Base-by-base conservation (phyloP, 2,888 invertebrate genomes). In the Lordiphosa andalusiaca region DNA sequence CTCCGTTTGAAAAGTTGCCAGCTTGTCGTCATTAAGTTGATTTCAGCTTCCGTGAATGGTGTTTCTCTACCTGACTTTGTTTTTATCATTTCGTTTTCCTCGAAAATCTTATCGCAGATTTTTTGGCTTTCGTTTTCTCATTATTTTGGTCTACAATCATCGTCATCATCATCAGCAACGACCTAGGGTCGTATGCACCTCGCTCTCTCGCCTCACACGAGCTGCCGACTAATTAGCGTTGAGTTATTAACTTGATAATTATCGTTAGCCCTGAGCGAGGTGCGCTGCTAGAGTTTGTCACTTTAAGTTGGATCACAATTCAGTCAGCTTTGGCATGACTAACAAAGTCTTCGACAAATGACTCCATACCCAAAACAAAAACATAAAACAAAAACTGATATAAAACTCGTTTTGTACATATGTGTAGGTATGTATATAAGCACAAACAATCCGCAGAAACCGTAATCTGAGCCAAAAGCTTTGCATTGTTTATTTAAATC, bases 1-100 rank as follows among this genome's bases (percentile, higher is more conserved):
- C 38, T 25, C 16, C 52, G 53, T 57, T 47, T 38, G 57, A 51
- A 58, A 68, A 69, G 59, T 53, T 57, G 54, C 51, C 61, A 60
- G 72, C 57, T 57, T 58, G 51, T 67, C 55, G 71, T 71, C 70
- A 67, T 71, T 67, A 71, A 71, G 64, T 67, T 59, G 63, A 64
- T 59, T 71, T 55, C 23, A 72, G 74, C 65, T 68, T 78, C 70
- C 73, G 73, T 73, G 64, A 13, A 40, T 37, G 56, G 58, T 39
- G 44, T 39, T 44, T 59, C 50, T 49, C 58, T 30, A 44, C 39
- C 39, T 16, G 50, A 58, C 35, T 55, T 21, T 39, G 23, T 39
- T 9, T 23, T 37, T 37, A 37, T 21, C 10, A 12, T 25, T 21
- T 49, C 50, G 46, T 47, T 44, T 40, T 52, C 33, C 40, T 47